Percentiles rank a stretch among this genome's conserved stretches.
These are phyloP conservation scores for Eulemur macaco DNA, from an alignment of 2,113 vertebrate genomes.

Conservation along the genomic window DNA sequence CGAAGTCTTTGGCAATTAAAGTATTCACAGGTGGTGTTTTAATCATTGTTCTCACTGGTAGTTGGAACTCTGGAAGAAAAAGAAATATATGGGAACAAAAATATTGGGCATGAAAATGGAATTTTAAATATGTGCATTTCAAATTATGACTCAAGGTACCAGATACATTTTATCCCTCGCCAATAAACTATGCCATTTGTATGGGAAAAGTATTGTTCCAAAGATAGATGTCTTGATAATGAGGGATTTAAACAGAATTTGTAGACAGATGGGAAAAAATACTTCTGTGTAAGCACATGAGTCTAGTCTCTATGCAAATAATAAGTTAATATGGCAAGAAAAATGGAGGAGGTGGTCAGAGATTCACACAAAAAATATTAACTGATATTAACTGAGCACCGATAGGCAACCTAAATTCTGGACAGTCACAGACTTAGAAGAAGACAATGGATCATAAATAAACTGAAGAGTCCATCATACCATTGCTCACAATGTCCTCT, in stretches of 20 bases:
- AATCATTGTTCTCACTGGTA: conserved; percentile 50
- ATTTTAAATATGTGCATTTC: conserved; percentile 53
- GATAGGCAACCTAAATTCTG: neutral
- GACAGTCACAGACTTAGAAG: neutral
- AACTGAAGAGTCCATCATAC: neutral
- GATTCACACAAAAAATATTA: neutral
- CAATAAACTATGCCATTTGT: conserved; percentile 53
- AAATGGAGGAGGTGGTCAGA: neutral
- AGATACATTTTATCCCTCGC: conserved; percentile 46
- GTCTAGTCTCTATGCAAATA: conserved; percentile 35
- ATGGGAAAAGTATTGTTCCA: conserved; percentile 43
- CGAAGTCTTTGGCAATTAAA: conserved; percentile 36
- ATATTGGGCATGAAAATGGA: conserved; percentile 38
- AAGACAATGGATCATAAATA: neutral
- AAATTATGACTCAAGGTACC: conserved; percentile 65
- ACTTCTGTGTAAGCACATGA: neutral
- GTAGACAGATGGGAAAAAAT: conserved; percentile 22
- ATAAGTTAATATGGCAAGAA: neutral
- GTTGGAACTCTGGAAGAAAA: conserved; percentile 11
- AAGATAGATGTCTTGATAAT: conserved; percentile 51
- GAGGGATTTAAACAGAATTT: conserved; percentile 41
- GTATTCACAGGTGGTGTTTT: conserved; percentile 61
- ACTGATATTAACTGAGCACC: neutral
- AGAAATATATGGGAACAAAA: conserved; percentile 41
- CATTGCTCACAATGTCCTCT: neutral